phyloP scores from a whole-genome alignment of 2,113 vertebrate genomes.

The Rhinopomastus cyanomelas region DNA sequence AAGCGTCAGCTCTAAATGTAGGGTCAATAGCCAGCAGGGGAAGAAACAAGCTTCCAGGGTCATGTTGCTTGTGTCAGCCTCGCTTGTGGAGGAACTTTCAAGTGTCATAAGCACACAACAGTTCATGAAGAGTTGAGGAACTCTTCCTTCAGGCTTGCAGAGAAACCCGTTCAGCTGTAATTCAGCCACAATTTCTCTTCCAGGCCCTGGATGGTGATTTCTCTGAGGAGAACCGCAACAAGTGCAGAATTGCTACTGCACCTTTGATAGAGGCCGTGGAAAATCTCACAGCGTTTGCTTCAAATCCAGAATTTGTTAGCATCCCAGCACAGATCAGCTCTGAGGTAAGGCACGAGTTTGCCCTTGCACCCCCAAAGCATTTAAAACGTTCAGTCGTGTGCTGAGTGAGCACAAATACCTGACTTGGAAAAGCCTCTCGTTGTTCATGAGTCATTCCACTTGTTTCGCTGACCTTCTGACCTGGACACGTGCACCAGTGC shows the following conservation, averaged over 20 bases:
- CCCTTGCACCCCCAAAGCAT: background rate
- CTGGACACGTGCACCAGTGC: background rate
- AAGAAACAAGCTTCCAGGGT: background rate
- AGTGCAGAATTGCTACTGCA: conserved; percentile 87
- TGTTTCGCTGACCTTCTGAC: background rate
- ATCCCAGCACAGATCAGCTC: conserved; percentile 95
- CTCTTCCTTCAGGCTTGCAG: background rate
- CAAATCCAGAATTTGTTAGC: conserved; percentile 97
- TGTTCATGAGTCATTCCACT: background rate
- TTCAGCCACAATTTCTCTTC: background rate
- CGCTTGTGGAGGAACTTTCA: background rate
- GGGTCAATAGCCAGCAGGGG: background rate
- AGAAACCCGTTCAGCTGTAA: background rate
- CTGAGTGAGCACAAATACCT: background rate
- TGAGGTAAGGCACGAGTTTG: conserved; percentile 82
- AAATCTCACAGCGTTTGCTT: conserved; percentile 93
- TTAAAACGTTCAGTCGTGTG: background rate
- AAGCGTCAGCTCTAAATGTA: background rate
- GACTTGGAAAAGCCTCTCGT: background rate
- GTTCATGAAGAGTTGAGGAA: background rate
- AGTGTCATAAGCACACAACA: fast-evolving
- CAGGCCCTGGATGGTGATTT: conserved; percentile 95
- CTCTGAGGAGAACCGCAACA: conserved; percentile 93
- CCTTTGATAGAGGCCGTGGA: conserved; percentile 96
- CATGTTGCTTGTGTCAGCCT: background rate